Base-by-base conservation (phyloP, 2,888 invertebrate species). In the Drosophila phalerata region DNA sequence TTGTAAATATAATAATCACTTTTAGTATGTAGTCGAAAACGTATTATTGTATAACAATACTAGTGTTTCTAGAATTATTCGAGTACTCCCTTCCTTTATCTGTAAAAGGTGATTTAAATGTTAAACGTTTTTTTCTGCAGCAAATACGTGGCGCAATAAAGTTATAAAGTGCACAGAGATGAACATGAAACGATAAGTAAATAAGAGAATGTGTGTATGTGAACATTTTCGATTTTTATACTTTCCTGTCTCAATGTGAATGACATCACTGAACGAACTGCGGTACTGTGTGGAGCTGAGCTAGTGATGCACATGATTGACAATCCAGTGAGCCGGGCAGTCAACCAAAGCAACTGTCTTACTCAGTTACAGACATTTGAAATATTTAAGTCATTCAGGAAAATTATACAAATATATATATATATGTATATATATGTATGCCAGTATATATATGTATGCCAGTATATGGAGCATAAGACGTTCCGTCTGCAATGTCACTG, bases 251-350 rank as follows among this genome's bases (percentile, higher is more conserved):
- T 32, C 66, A 56, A 19, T 67, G 48, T 62, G 60, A 49, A 66
- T 73, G 79, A 71, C 70, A 77, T 71, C 65, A 69, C 48, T 66
- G 56, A 49, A 25, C 63, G 65, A 63, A 17, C 15, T 28, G 13
- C 8, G 15, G 15, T 15, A n/a, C 25, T 37, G 37, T n/a, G n/a
- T 17, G 10, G 15, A 52, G 53, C 47, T 56, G 57, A 71, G 53
- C 69, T 72, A 80, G 69, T 70, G 85, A 85, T 75, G 82, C 89
- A 89, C 71, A 89, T 89, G 88, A 88, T 85, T 85, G 80, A 88
- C 85, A 85, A 72, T 69, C 70, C 64, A 67, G 61, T 53, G 47
- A 73, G 69, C 56, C 60, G 57, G 30, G 28, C 79, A 76, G 64
- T 37, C 71, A 73, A 60, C 42, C 55, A 38, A 19, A 52, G 28